Evolutionary conservation across 2,113 vertebrate species (phyloP), one percentile per base, ranked within the genome.

Genomic region (Anhinga rufa): DNA sequence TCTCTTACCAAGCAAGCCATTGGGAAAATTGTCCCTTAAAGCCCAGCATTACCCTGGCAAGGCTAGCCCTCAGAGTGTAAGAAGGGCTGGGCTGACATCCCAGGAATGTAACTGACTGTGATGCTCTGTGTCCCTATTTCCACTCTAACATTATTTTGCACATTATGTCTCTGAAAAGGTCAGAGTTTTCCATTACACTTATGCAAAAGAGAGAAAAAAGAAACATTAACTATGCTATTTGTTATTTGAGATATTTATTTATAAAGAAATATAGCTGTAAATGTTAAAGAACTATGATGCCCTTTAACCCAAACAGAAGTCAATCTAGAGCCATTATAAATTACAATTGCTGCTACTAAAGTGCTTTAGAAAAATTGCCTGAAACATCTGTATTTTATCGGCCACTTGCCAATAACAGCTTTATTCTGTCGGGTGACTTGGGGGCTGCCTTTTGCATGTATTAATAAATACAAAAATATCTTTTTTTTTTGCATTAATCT

Each of bases 361-460:
- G 98, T 98, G 98, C 98, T 98, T 98, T 98, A 98, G 98, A 98
- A 95, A 97, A 98, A 96, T 78, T 98, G 98, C 97, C 98, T 98
- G 97, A 98, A 97, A 97, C 98, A 98, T 97, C 97, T 97, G 96
- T 97, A 97, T 97, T 97, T 97, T 98, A 98, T 96, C 83, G 92
- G 97, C 98, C 97, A 98, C 97, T 97, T 98, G 98, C 97, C 98
- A 98, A 71, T 97, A 98, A 98, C 98, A 98, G 98, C 98, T 98
- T 98, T 98, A 98, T 97, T 98, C 98, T 98, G 97, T 98, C 92
- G 96, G 98, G 97, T 98, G 98, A 98, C 96, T 97, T 95, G 97
- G 95, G 97, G 97, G 96, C 98, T 98, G 98, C 98, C 97, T 98
- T 97, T 98, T 98, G 98, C 98, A 98, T 98, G 98, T 98, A 61